Base-by-base conservation (phyloP, 2,888 invertebrate species). In the Xestia sexstrigata region DNA sequence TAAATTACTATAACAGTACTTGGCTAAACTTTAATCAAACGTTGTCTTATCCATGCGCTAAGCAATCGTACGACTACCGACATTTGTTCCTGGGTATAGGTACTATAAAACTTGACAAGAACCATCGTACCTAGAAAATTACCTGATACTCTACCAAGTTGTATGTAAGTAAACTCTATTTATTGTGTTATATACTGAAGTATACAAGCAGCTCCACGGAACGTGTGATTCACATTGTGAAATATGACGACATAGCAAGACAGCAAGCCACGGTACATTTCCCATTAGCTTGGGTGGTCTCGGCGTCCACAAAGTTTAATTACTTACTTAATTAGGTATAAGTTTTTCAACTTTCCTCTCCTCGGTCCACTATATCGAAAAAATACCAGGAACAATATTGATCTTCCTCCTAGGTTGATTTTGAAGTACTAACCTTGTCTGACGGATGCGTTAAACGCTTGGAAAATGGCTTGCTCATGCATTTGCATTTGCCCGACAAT, bases 81-180 rank as follows among this genome's bases (percentile, higher is more conserved):
- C 17, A 62, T 17, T 60, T 26, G 17, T 76, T 8, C 13, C 15
- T 26, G 3, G 6, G 7, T 49, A 49, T 6, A n/a, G n/a, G 11
- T 23, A 72, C 9, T 23, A 49, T 49, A 23, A 49, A 39, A 23
- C 6, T 26, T 39, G 39, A 74, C 23, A 45, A 17, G 23, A 20
- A 58, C 39, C 39, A 47, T 20, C 45, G 20, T 45, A 52, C 11
- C 23, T 39, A 45, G 17, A 20, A n/a, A n/a, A n/a, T n/a, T 42
- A 42, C 23, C 0, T 45, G 15, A 72, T 47, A n/a, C 6, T 15
- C 11, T n/a, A 26, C 15, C 49, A 49, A 39, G 55, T 60, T 81
- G 20, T 55, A 49, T 67, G 35, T 70, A 66, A 81, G 67, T 70
- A 84, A 60, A n/a, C 13, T 65, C 2, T 65, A 63, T 74, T 85